Percentiles rank a stretch among this genome's conserved stretches.
These are phyloP conservation scores for Antheraea assamensis DNA, from an alignment of 2,888 invertebrate genomes.

Conservation along the genomic window DNA sequence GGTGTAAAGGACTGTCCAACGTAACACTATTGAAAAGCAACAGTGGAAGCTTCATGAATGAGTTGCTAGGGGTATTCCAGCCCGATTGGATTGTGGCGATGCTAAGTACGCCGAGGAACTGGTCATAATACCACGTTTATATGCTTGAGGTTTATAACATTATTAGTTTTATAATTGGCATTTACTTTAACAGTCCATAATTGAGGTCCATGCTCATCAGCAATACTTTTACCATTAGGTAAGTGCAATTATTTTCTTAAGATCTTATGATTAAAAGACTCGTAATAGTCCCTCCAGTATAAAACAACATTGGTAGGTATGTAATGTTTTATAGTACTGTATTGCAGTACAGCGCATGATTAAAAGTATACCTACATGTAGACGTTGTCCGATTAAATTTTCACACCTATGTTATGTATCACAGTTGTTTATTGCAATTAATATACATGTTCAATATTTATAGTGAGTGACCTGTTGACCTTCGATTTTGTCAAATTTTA, in stretches of 20 bases:
- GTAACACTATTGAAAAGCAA: neutral
- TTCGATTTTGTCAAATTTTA: neutral
- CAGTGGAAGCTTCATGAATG: neutral
- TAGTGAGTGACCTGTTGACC: too few species aligned
- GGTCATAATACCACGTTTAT: neutral
- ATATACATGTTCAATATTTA: constrained; percentile 31
- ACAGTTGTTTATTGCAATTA: constrained; percentile 73
- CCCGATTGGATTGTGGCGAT: neutral
- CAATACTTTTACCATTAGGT: neutral
- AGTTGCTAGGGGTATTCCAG: neutral
- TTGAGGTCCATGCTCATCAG: neutral
- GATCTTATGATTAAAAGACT: neutral
- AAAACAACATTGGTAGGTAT: neutral
- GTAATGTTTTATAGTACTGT: neutral
- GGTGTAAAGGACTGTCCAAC: neutral
- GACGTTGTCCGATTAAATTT: constrained; percentile 39
- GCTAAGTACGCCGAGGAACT: too few species aligned
- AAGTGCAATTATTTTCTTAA: neutral
- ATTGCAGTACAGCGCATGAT: neutral
- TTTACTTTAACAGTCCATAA: neutral
- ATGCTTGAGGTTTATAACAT: neutral
- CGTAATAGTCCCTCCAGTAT: neutral
- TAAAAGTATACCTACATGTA: constrained; percentile 23
- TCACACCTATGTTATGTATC: constrained; percentile 56
- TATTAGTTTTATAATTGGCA: neutral